A percentile compares a stretch with the other conserved stretches of the same genome.
phyloP scores from a whole-genome alignment of 2,888 invertebrate genomes.

The Macaria notata region DNA sequence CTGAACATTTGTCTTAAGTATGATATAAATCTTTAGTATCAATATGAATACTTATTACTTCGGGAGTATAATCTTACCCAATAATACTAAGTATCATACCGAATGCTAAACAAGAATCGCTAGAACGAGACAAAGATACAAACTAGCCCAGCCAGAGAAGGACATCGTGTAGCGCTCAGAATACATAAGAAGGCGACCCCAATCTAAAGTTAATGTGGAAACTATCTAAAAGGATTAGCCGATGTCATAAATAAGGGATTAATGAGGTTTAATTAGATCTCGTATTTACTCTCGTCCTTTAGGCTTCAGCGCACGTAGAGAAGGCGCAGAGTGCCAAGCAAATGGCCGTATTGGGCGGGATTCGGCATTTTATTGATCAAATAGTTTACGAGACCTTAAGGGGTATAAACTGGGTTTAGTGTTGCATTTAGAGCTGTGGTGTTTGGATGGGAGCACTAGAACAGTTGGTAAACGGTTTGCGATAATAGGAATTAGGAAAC shows the following conservation, averaged over 20 bases:
- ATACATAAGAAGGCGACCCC: conserved; percentile 35
- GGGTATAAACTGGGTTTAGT: not conserved
- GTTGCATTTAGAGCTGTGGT: not conserved
- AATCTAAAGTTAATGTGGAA: conserved; percentile 29
- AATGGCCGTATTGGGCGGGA: conserved; percentile 37
- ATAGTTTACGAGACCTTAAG: conserved; percentile 24
- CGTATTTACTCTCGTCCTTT: conserved; percentile 50
- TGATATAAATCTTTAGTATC: too few relatives aligned
- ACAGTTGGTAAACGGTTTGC: too few relatives aligned
- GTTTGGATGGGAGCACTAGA: too few relatives aligned
- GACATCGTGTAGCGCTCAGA: conserved; percentile 10
- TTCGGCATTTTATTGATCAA: conserved; percentile 35
- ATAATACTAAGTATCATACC: too few relatives aligned
- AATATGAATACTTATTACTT: too few relatives aligned
- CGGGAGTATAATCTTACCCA: too few relatives aligned
- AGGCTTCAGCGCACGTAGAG: conserved; percentile 56
- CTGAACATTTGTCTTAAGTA: too few relatives aligned
- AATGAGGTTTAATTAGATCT: conserved; percentile 67
- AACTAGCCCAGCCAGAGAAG: too few relatives aligned
- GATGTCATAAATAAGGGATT: conserved; percentile 62
- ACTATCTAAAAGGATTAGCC: conserved; percentile 52
- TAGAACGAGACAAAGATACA: too few relatives aligned
- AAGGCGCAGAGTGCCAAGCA: conserved; percentile 23
- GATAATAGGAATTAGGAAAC: too few relatives aligned
- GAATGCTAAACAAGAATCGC: too few relatives aligned